Evolutionary conservation across 2,888 invertebrate species (phyloP).

Genomic region (Lottia scabra): DNA sequence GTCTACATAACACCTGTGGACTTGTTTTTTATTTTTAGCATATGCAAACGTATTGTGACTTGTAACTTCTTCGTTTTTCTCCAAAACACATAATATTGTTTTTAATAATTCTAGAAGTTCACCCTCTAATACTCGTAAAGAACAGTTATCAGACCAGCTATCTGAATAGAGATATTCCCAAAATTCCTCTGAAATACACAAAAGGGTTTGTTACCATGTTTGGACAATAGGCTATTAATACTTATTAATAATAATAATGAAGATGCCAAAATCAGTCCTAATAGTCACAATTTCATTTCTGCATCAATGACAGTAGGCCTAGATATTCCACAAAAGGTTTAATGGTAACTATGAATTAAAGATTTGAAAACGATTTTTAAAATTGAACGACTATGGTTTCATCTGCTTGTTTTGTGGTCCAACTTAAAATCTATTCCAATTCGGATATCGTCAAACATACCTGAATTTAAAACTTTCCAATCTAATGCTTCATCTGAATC

Average conservation of each 20-base stretch:
- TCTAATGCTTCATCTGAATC: slow-evolving; percentile 13
- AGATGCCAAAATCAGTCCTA: too few relatives aligned
- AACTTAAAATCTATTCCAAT: neutral
- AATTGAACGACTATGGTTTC: too few relatives aligned
- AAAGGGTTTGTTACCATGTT: too few relatives aligned
- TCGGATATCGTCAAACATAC: neutral
- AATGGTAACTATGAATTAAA: too few relatives aligned
- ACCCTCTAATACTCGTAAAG: slow-evolving; percentile 28
- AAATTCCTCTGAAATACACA: slow-evolving; percentile 22
- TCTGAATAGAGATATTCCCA: slow-evolving; percentile 34
- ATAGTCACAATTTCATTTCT: too few relatives aligned
- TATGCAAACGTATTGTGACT: slow-evolving; percentile 21
- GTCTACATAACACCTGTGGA: neutral
- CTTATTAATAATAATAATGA: too few relatives aligned
- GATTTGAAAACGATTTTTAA: too few relatives aligned
- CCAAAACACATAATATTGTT: slow-evolving; percentile 15
- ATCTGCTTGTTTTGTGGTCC: neutral
- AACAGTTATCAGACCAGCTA: slow-evolving; percentile 25
- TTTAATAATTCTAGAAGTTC: slow-evolving; percentile 21
- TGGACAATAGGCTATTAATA: too few relatives aligned
- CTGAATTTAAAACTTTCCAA: slow-evolving; percentile 26
- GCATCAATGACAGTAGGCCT: too few relatives aligned
- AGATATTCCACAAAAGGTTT: too few relatives aligned
- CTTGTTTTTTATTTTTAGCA: slow-evolving; percentile 9
- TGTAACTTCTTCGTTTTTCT: slow-evolving; percentile 14